Evolutionary conservation across 2,888 invertebrate genomes (phyloP), one percentile per base, ranked within the genome.

Genomic region (Petrolisthes cinctipes): DNA sequence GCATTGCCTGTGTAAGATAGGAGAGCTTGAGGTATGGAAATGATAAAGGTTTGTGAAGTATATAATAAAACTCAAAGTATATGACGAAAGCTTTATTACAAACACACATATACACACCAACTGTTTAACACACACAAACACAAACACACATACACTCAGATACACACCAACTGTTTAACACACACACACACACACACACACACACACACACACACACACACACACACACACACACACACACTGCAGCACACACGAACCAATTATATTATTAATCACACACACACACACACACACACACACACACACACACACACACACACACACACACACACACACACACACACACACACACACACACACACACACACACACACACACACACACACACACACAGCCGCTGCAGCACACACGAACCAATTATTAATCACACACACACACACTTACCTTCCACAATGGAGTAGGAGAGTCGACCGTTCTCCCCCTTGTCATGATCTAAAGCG

Each of bases 401-500:
- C 20, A 5, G 51, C 80, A 80, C 79, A 53, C 37, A 79, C 51
- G 51, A 11, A 23, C 76, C 2, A 1, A 14, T 37, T 23, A 11
- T 37, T 14, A 53, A 14, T 20, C 51, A 53, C 79, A 79, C 79
- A 79, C 66, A 66, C 66, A 37, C 37, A 37, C 37, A 80, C 91
- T 90, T 91, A 93, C 93, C 93, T 91, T 93, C 96, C 51, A 96
- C 95, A 91, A 98, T 96, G 82, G 97, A 95, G 94, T 98, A 98
- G 0, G 95, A 94, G 80, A 97, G 94, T 91, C 95, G 94, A 0
- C 96, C 97, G 93, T 97, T 97, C 90, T 95, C 95, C 0, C 95
- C 98, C 91, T 95, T 95, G 93, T 97, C 97, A 90, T 95, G 95
- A 93, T 97, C 97, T 71, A 96, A 95, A 54, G 97, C 97, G 90